phyloP scores from a whole-genome alignment of 2,888 invertebrate genomes.

The Teleiodes luculella region DNA sequence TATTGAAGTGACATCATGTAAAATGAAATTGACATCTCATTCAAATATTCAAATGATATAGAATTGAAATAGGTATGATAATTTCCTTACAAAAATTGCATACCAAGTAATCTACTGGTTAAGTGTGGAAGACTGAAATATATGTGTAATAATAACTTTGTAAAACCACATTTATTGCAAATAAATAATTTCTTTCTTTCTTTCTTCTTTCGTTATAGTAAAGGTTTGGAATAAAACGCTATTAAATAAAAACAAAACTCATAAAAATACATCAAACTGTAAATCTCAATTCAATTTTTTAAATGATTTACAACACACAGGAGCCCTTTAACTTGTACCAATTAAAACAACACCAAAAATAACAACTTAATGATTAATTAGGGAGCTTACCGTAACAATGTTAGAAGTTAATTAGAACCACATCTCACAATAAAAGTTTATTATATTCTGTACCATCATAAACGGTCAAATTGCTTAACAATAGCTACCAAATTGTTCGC shows the following conservation, averaged over 20 bases:
- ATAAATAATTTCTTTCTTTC: too few species aligned
- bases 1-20: too few species aligned
- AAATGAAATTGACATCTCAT: too few species aligned
- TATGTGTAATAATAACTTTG: too few species aligned
- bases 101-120: too few species aligned
- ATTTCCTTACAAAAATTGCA: too few species aligned
- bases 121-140: too few species aligned
- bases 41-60: too few species aligned
- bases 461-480: conserved; percentile 24
- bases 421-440: conserved; percentile 2
- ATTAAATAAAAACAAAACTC: neutral
- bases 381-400: conserved; percentile 8
- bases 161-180: too few species aligned
- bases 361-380: conserved; percentile 9
- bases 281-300: neutral
- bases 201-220: too few species aligned
- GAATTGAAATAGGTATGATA: too few species aligned
- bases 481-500: conserved; percentile 17
- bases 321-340: conserved; percentile 2
- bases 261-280: neutral
- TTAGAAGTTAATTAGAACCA: conserved; percentile 14
- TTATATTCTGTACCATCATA: conserved; percentile 1
- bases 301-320: neutral
- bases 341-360: conserved; percentile 3
- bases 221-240: too few species aligned